A percentile compares a stretch with the other conserved stretches of the same genome.
Evolutionary conservation across 2,113 vertebrate genomes (phyloP).

Genomic region (Mormyrus lacerda): DNA sequence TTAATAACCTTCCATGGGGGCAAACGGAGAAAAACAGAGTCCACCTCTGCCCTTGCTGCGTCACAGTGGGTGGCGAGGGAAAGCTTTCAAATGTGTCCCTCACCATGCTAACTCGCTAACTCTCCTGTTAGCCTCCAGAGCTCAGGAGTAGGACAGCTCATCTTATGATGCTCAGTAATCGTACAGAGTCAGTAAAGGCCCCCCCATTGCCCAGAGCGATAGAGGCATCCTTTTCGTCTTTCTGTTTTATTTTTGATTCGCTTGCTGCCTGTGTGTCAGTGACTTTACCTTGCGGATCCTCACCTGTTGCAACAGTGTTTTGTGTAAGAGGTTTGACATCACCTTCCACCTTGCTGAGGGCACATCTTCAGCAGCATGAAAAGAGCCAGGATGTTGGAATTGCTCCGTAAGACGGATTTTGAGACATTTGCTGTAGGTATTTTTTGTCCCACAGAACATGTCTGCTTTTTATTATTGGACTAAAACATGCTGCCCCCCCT

Average conservation of each 20-base stretch:
- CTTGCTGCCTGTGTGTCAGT: background rate
- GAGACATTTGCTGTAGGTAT: background rate
- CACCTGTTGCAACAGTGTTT: background rate
- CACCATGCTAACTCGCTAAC: background rate
- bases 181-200: background rate
- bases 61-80: conserved; percentile 1
- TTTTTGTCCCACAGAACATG: background rate
- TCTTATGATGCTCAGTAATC: background rate
- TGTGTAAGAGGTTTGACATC: background rate
- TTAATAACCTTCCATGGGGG: background rate
- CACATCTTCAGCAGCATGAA: background rate
- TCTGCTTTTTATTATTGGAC: background rate
- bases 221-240: background rate
- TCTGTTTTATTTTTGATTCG: background rate
- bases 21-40: background rate
- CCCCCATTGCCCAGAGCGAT: background rate
- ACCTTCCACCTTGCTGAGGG: background rate
- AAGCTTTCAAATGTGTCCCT: background rate
- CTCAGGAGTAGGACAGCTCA: background rate
- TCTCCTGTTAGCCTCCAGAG: background rate
- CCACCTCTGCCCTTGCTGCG: background rate
- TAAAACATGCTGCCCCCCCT: background rate
- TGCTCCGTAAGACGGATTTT: background rate
- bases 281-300: background rate
- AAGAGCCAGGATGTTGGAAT: background rate